phyloP scores from a whole-genome alignment of 2,888 invertebrate species.

The Suillia variegata region DNA sequence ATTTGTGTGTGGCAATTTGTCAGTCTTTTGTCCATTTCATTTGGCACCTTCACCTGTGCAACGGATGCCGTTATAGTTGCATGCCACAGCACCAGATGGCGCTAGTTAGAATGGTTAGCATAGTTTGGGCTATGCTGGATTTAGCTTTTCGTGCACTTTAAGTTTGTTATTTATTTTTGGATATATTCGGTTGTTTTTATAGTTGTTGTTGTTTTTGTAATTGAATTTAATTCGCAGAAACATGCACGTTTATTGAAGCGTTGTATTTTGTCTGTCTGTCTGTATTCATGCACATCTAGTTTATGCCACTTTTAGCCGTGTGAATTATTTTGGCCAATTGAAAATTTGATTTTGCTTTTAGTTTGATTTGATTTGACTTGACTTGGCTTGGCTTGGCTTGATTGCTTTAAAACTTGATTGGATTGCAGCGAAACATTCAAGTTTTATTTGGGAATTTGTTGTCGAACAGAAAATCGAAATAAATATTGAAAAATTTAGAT shows the following conservation, averaged over 20 bases:
- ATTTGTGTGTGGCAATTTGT: slow-evolving; percentile 1
- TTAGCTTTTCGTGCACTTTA: background rate
- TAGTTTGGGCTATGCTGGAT: background rate
- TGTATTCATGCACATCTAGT: too few relatives aligned
- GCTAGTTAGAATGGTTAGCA: background rate
- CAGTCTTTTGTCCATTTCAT: background rate
- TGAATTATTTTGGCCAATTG: background rate
- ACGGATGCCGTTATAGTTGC: too few relatives aligned
- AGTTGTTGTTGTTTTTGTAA: background rate
- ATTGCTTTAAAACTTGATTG: background rate
- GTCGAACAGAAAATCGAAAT: too few relatives aligned
- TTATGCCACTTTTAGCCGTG: background rate
- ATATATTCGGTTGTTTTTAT: background rate
- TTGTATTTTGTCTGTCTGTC: background rate
- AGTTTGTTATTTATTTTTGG: background rate
- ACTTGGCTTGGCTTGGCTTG: too few relatives aligned
- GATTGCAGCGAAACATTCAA: background rate
- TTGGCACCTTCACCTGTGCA: slow-evolving; percentile 2
- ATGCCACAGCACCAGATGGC: slow-evolving; percentile 1
- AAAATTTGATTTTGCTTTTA: slow-evolving; percentile 1
- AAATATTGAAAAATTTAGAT: too few relatives aligned
- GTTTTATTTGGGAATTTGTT: too few relatives aligned
- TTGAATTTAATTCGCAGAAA: slow-evolving; percentile 1
- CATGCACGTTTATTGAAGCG: background rate
- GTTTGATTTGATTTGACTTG: slow-evolving; percentile 5